Evolutionary conservation across 1,140 invertebrate species (phyloP).

Genomic region (Neuroterus valhalla): DNA sequence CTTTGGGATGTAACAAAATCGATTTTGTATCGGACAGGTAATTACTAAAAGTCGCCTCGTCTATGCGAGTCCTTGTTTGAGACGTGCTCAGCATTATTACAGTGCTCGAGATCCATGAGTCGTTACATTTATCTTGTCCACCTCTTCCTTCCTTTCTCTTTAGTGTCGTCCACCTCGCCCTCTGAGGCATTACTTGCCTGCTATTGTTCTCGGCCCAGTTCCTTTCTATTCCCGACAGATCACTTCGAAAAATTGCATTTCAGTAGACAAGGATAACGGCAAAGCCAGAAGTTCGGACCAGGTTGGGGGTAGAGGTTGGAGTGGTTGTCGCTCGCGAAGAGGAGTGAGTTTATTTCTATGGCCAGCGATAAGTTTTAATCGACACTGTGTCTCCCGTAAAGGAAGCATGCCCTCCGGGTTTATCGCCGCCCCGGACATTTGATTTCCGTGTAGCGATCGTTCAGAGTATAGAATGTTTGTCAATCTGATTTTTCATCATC

Average conservation of each 20-base stretch:
- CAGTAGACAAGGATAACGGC: constrained; percentile 2
- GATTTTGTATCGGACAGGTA: constrained; percentile 29
- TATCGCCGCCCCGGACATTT: constrained; percentile 1
- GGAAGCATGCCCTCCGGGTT: neutral
- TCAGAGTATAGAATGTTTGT: neutral
- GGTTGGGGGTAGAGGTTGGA: neutral
- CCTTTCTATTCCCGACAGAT: constrained; percentile 19
- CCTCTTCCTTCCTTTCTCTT: neutral
- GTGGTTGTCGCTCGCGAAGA: constrained; percentile 14
- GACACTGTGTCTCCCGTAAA: constrained; percentile 9
- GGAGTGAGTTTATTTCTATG: constrained; percentile 13
- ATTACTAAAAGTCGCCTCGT: constrained; percentile 22
- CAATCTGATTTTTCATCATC: too few species aligned
- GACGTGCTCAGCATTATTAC: constrained; percentile 28
- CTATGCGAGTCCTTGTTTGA: constrained; percentile 16
- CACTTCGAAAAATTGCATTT: constrained; percentile 24
- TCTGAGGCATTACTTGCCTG: neutral
- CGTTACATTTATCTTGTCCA: neutral
- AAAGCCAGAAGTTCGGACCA: constrained; percentile 7
- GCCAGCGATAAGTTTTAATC: constrained; percentile 14
- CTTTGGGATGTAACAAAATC: constrained; percentile 12
- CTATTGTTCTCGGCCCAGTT: constrained; percentile 18
- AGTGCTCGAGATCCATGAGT: neutral
- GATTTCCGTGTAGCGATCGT: neutral
- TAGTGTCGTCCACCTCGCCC: neutral